These are phyloP conservation scores for Ips nitidus DNA, from an alignment of 1,140 invertebrate species.

Conservation along the genomic window DNA sequence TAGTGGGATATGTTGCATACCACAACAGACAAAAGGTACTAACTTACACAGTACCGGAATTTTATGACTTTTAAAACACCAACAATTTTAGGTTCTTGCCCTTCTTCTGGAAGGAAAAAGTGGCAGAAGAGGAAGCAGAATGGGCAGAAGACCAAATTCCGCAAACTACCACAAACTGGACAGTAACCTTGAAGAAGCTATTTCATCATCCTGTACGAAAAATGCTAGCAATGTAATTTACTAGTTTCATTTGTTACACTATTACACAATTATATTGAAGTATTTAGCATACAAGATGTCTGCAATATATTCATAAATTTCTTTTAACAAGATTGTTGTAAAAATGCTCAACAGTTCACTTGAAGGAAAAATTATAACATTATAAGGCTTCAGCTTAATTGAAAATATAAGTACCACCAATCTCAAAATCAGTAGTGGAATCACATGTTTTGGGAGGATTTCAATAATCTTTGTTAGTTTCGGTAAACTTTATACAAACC, in stretches of 20 bases:
- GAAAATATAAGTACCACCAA: too few relatives aligned
- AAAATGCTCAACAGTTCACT: too few relatives aligned
- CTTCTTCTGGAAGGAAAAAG: conserved; percentile 60
- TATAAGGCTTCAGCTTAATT: too few relatives aligned
- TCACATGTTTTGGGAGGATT: too few relatives aligned
- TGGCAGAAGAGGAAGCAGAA: conserved; percentile 52
- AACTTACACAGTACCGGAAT: too few relatives aligned
- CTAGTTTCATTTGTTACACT: conserved; percentile 21
- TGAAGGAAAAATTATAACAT: too few relatives aligned
- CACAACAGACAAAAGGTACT: conserved; percentile 70
- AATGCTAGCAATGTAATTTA: conserved; percentile 50
- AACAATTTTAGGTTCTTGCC: conserved; percentile 57
- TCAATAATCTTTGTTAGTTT: too few relatives aligned
- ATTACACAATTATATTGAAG: not conserved
- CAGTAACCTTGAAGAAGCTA: conserved; percentile 64
- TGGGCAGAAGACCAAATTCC: conserved; percentile 58
- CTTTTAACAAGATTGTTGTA: too few relatives aligned
- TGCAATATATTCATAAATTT: too few relatives aligned
- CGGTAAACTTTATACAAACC: too few relatives aligned
- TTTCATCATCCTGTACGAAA: conserved; percentile 57
- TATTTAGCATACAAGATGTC: not conserved
- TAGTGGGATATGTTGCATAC: conserved; percentile 64
- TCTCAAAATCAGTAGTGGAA: too few relatives aligned
- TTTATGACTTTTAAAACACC: not conserved
- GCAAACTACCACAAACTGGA: conserved; percentile 64